Base-by-base conservation (phyloP, 1,140 invertebrate genomes). In the Zaprionus lachaisei region DNA sequence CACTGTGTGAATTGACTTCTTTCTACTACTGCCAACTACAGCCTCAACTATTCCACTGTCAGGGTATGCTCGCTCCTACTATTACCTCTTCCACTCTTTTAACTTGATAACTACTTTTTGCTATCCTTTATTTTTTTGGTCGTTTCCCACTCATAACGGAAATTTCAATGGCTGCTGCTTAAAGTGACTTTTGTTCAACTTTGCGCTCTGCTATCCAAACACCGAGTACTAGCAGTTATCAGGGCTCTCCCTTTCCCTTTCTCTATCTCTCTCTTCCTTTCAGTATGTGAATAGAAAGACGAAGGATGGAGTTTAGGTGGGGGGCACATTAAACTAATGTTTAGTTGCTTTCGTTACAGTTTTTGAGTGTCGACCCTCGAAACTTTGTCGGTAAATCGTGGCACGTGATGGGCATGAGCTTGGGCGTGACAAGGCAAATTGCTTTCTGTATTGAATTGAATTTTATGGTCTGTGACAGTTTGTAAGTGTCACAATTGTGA, bases 111-210 rank as follows among this genome's bases (percentile, higher is more conserved):
- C 41, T 24, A 44, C 24, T 63, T 70, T 72, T 65, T 54, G 68
- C 72, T 67, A 49, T 51, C 49, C 22, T 34, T 64, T 80, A 80
- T 66, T 78, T 78, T 72, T 70, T 51, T 78, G 57, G 75, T 77
- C 68, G 70, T 63, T 63, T 64, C 57, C 49, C 28, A 72, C 78
- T 89, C 74, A 90, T 84, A 89, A 90, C 85, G 81, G 84, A 89
- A 90, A 89, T 84, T 84, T 83, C 78, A 81, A 90, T 83, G 81
- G 81, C 56, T 76, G 78, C 81, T 86, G 85, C 75, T 89, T 89
- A 90, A 89, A 90, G 81, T 84, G 84, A 90, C 84, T 89, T 89
- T 89, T 84, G 85, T 90, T 86, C 80, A 90, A 89, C 85, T 89
- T 80, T 68, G 68, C 62, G 74, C 81, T 80, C 78, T 60, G 61